A percentile compares a stretch with the other conserved stretches of the same genome.
Evolutionary conservation across 2,888 invertebrate species (phyloP).

Genomic region (Trichogramma dendrolimi): DNA sequence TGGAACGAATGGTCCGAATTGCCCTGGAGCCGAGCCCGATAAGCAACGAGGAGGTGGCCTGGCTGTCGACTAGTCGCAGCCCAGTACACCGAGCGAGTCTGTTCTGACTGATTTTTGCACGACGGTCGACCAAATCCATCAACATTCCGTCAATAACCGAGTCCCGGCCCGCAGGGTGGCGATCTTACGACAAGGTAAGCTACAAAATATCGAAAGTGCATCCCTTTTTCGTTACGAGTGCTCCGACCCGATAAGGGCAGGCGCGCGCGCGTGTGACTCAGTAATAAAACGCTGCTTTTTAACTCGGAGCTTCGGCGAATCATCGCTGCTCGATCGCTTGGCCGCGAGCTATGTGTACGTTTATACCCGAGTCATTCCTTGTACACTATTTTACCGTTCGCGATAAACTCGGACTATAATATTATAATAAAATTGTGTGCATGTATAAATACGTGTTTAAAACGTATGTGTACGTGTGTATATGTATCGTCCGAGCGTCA

Average conservation of each 20-base stretch:
- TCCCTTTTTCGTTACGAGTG: background rate
- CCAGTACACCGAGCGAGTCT: too few species aligned
- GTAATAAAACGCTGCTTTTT: background rate
- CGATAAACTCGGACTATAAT: too few species aligned
- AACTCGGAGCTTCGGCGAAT: background rate
- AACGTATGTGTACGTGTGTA: background rate
- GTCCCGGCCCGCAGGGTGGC: constrained; percentile 80
- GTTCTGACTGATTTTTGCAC: constrained; percentile 50
- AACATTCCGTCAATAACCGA: constrained; percentile 78
- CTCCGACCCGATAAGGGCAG: background rate
- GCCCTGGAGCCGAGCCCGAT: too few species aligned
- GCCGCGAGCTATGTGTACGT: background rate
- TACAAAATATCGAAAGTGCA: background rate
- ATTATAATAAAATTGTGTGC: too few species aligned
- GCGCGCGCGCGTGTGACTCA: too few species aligned
- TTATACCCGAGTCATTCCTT: background rate
- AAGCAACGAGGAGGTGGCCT: too few species aligned
- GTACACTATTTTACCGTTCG: background rate
- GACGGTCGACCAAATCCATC: constrained; percentile 60
- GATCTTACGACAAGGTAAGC: constrained; percentile 49
- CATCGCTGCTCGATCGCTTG: background rate
- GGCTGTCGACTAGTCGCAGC: too few species aligned
- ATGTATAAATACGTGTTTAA: background rate
- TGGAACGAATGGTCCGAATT: too few species aligned
- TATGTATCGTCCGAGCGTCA: too few species aligned